phyloP scores from a whole-genome alignment of 2,113 vertebrate species.

The Meriones unguiculatus region DNA sequence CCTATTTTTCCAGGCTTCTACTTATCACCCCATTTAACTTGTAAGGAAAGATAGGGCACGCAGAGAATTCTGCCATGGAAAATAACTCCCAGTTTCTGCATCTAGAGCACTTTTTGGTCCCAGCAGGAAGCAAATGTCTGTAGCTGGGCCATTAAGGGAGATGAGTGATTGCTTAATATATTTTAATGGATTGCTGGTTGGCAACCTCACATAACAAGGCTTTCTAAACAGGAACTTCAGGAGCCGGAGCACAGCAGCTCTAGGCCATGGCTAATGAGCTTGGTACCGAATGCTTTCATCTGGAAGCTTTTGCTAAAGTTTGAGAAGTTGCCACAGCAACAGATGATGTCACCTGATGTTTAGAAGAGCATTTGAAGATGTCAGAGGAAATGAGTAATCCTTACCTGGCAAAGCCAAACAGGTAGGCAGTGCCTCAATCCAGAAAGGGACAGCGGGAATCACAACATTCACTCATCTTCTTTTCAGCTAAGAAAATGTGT shows the following conservation, averaged over 20 bases:
- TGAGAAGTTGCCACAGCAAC: constrained; percentile 42
- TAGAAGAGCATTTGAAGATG: constrained; percentile 56
- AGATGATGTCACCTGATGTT: constrained; percentile 49
- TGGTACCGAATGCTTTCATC: background rate
- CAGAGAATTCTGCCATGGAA: background rate
- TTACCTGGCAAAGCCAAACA: constrained; percentile 55
- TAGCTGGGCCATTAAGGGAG: constrained; percentile 28
- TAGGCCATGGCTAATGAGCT: background rate
- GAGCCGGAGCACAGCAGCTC: background rate
- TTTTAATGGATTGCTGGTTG: constrained; percentile 55
- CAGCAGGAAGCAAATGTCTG: constrained; percentile 55
- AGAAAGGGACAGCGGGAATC: constrained; percentile 64
- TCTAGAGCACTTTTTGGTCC: background rate
- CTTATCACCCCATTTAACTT: constrained; percentile 28
- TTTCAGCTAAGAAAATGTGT: background rate
- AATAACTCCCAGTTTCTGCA: constrained; percentile 31
- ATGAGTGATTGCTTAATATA: constrained; percentile 51
- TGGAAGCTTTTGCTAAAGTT: constrained; percentile 15
- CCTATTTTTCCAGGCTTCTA: background rate
- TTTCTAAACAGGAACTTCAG: constrained; percentile 14
- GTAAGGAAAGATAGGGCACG: background rate
- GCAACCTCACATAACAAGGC: constrained; percentile 6
- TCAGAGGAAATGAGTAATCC: constrained; percentile 79
- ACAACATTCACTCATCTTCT: background rate
- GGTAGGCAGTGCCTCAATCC: constrained; percentile 28